Percentiles rank a stretch among this genome's conserved stretches.
phyloP scores from a whole-genome alignment of 1,140 invertebrate genomes.

The Nebria ingens region DNA sequence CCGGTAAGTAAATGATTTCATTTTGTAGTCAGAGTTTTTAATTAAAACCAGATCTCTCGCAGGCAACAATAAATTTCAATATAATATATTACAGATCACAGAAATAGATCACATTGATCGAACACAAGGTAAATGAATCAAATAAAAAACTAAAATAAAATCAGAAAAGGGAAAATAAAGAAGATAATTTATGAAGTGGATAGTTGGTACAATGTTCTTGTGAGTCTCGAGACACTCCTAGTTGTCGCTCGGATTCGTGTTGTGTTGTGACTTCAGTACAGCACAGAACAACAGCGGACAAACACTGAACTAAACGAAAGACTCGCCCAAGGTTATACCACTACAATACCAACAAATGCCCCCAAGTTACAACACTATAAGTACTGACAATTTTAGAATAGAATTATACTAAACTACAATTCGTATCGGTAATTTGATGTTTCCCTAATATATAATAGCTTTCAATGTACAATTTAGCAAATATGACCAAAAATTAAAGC shows the following conservation, averaged over 20 bases:
- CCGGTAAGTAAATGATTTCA: no score
- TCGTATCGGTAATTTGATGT: no score
- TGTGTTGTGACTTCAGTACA: neutral
- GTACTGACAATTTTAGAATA: no score
- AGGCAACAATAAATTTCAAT: slow-evolving; percentile 3
- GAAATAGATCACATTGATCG: slow-evolving; percentile 1
- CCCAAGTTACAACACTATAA: no score
- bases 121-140: neutral
- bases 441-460: no score
- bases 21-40: neutral
- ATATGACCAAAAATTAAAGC: no score
- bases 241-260: neutral
- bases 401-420: no score
- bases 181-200: slow-evolving; percentile 9
- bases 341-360: neutral
- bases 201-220: slow-evolving; percentile 4
- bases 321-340: neutral
- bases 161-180: slow-evolving; percentile 3
- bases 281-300: slow-evolving; percentile 1
- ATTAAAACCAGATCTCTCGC: slow-evolving; percentile 1
- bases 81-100: slow-evolving; percentile 2
- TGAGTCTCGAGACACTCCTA: neutral
- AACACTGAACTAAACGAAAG: neutral
- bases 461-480: no score
- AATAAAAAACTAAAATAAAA: no score